Evolutionary conservation across 37 sponge, comb jelly and placozoan species (phyloP).

Genomic region (Agelas oroides): DNA sequence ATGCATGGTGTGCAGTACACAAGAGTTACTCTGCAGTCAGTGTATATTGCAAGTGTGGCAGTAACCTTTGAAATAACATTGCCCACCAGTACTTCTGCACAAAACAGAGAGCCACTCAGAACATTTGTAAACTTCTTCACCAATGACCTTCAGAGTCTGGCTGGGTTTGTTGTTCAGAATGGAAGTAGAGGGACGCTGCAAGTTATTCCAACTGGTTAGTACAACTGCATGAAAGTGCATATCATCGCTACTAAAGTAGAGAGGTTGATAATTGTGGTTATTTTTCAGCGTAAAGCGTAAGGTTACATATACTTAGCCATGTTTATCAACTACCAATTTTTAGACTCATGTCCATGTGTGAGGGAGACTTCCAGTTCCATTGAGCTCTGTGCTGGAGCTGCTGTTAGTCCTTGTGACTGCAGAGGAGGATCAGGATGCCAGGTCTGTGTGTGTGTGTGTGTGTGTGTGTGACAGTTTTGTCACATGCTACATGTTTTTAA

Average conservation of each 20-base stretch:
- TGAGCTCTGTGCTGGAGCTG: conserved; percentile 11
- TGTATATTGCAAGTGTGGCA: conserved; percentile 12
- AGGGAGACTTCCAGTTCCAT: background rate
- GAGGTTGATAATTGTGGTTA: too few relatives aligned
- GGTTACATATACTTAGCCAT: too few relatives aligned
- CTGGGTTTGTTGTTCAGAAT: conserved; percentile 1
- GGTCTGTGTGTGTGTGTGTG: too few relatives aligned
- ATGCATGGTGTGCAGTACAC: conserved; percentile 8
- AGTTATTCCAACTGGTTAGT: too few relatives aligned
- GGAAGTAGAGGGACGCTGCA: background rate
- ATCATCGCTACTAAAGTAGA: too few relatives aligned
- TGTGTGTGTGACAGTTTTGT: too few relatives aligned
- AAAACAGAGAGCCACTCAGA: too few relatives aligned
- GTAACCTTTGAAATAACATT: conserved; percentile 12
- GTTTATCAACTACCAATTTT: too few relatives aligned
- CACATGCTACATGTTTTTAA: too few relatives aligned
- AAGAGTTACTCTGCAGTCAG: conserved; percentile 20
- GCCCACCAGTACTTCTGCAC: background rate
- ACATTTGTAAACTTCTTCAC: too few relatives aligned
- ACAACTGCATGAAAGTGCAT: too few relatives aligned
- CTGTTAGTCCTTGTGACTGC: conserved; percentile 1
- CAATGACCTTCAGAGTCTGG: background rate
- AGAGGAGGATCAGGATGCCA: background rate
- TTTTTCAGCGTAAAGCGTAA: too few relatives aligned
- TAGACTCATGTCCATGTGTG: background rate